phyloP scores from a whole-genome alignment of 2,888 invertebrate species.

The Drosophila basisetae region DNA sequence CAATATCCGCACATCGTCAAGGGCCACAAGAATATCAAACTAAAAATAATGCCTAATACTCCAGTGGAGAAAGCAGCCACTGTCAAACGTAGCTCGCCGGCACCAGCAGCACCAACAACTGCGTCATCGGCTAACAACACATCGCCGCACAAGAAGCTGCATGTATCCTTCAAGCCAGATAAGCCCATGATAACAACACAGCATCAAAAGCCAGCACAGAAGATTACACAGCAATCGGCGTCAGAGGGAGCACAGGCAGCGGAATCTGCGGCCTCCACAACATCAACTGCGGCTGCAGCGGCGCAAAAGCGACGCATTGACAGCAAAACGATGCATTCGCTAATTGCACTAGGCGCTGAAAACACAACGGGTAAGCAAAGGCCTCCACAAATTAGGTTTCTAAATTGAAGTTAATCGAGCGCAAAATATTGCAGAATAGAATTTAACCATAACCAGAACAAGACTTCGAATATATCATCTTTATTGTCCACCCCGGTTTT shows the following conservation, averaged over 20 bases:
- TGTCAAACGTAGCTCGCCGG: constrained; percentile 36
- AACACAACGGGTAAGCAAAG: constrained; percentile 86
- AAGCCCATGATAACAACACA: constrained; percentile 63
- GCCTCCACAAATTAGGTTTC: neutral
- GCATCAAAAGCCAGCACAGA: constrained; percentile 47
- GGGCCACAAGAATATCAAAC: constrained; percentile 93
- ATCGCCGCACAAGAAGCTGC: constrained; percentile 69
- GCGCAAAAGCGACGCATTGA: constrained; percentile 86
- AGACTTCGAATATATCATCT: neutral
- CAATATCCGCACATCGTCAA: constrained; percentile 95
- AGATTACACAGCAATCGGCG: constrained; percentile 29
- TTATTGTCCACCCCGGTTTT: neutral
- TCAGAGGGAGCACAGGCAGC: constrained; percentile 22
- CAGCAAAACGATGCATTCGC: constrained; percentile 88
- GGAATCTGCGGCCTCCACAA: constrained; percentile 21
- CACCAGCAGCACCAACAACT: constrained; percentile 24
- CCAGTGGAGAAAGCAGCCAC: constrained; percentile 72
- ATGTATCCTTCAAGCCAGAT: constrained; percentile 67
- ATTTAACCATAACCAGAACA: neutral
- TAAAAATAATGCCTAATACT: constrained; percentile 91
- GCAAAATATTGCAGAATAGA: neutral
- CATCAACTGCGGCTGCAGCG: constrained; percentile 29
- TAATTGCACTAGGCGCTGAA: constrained; percentile 88
- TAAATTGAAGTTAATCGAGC: neutral
- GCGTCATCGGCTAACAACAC: constrained; percentile 18